Evolutionary conservation across 2,888 invertebrate species (phyloP), one percentile per base, ranked within the genome.

Genomic region (Plebejus melissa): DNA sequence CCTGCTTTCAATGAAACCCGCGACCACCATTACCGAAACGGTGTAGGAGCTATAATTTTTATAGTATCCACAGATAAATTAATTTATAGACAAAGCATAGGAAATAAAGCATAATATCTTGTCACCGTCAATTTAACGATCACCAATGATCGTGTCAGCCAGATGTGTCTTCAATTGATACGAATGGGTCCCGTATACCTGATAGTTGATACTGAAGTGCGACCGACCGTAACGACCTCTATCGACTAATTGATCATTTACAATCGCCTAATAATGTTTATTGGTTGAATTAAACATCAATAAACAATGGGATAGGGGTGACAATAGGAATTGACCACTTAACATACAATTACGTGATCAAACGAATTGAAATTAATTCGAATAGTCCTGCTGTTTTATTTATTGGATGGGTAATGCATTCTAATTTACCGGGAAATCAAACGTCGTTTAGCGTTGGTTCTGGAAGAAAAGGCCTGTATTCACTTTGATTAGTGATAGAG

Each of bases 161-260:
- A 70, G 41, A 41, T 70, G 70, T n/a, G 38, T 70, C 28, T 22
- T 41, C 60, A 60, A 74, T 65, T 77, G 77, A 54, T 72, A 77
- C 74, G 57, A 70, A 77, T 75, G 77, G 77, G 69, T 71, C 75
- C 75, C 76, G 74, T 41, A 74, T 75, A 38, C 72, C 72, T 72
- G 72, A 54, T 72, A 32, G 32, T 4, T 72, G 72, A 54, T 72
- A 32, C 65, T 4, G 72, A 50, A 32, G 50, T 72, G 5, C 72
- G 16, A 16, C 16, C 54, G 72, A 72, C 72, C 50, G 54, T 9
- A n/a, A 50, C 72, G 72, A 54, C 32, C 69, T 74, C 74, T 28
- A 76, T 75, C 74, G 74, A 74, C 70, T 74, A 75, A 76, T 77
- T 74, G 76, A 46, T 76, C 70, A 74, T 74, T 69, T 46, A 69